These are phyloP conservation scores for Setipinna tenuifilis DNA, from an alignment of 2,797 vertebrate species.

Conservation along the genomic window DNA sequence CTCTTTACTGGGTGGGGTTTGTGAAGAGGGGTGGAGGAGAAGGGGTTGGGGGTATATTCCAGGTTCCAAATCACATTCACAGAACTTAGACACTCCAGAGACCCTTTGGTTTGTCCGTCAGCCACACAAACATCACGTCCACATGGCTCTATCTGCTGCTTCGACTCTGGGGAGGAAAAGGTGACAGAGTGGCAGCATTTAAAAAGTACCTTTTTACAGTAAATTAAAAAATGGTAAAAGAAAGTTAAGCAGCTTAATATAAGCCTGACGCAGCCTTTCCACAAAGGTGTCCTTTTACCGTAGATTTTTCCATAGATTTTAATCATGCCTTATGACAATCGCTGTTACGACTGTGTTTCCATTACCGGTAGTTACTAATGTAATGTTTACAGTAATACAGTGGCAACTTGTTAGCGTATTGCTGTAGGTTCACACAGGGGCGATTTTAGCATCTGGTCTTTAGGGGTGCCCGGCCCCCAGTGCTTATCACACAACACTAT, in stretches of 20 bases:
- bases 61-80: not conserved
- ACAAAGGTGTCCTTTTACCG: not conserved
- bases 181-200: constrained; percentile 50
- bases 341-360: not conserved
- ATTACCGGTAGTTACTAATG: not conserved
- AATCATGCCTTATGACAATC: not conserved
- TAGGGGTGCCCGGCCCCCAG: too few relatives aligned
- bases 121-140: constrained; percentile 6
- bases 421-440: too few relatives aligned
- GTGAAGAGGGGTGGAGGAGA: too few relatives aligned
- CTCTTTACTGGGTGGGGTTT: not conserved
- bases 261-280: not conserved
- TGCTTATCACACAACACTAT: too few relatives aligned
- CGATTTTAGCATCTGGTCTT: too few relatives aligned
- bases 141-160: not conserved
- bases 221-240: too few relatives aligned
- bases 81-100: constrained; percentile 13
- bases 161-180: constrained; percentile 33
- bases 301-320: not conserved
- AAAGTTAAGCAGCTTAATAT: too few relatives aligned
- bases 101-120: not conserved
- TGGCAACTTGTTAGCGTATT: too few relatives aligned
- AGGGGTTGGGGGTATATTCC: not conserved
- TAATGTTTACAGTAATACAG: not conserved
- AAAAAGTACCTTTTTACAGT: too few relatives aligned